These are phyloP conservation scores for Actinernus sp. DNA, from an alignment of 92 coral and sea anemone species.

Conservation along the genomic window DNA sequence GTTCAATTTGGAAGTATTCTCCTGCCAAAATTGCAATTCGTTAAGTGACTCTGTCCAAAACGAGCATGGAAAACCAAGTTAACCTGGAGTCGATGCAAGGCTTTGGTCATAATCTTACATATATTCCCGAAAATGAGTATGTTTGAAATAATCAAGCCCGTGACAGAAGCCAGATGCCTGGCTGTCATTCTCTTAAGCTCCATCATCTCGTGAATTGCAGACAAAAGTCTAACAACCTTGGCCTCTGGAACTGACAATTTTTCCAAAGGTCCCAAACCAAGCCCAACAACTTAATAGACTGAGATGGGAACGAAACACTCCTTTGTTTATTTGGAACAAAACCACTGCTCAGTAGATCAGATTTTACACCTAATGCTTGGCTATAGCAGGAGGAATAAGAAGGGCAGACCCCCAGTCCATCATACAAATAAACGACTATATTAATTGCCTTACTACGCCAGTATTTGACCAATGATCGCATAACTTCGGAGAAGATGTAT, in stretches of 20 bases:
- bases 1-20: conserved; percentile 19
- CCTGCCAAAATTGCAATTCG: conserved; percentile 58
- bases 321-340: conserved; percentile 30
- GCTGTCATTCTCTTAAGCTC: conserved; percentile 11
- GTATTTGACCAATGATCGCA: conserved; percentile 38
- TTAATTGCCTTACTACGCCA: conserved; percentile 36
- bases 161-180: conserved; percentile 52
- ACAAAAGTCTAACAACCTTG: conserved; percentile 10
- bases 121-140: conserved; percentile 35
- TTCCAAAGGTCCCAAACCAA: conserved; percentile 29
- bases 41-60: conserved; percentile 5
- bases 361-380: conserved; percentile 8
- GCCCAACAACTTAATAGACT: conserved; percentile 25
- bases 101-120: conserved; percentile 58
- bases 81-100: conserved; percentile 26
- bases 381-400: background rate
- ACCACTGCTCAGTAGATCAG: conserved; percentile 9
- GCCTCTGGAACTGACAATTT: background rate
- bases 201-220: conserved; percentile 16
- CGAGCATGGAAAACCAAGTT: conserved; percentile 37
- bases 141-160: conserved; percentile 46
- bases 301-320: conserved; percentile 53
- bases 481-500: conserved; percentile 33
- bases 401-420: conserved; percentile 14
- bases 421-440: conserved; percentile 25